Evolutionary conservation across 2,888 invertebrate species (phyloP), one percentile per base, ranked within the genome.

Genomic region (Napeogenes sylphis): DNA sequence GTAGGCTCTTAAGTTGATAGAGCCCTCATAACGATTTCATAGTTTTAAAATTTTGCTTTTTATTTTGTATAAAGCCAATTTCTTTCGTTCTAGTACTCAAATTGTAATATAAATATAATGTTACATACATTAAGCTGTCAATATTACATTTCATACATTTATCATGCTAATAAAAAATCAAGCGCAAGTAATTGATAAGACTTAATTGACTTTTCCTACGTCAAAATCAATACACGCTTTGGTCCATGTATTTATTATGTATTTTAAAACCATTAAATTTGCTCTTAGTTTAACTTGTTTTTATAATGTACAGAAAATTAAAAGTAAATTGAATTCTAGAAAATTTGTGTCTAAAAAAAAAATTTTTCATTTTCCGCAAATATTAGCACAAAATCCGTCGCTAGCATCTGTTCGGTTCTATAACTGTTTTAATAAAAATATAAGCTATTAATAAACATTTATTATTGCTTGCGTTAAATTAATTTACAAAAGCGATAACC

Each of bases 401-500:
- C 35, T 35, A 35, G 35, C 35, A 35, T 35, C 35, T 35, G 35
- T 35, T 35, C 35, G 6, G 35, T 35, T 35, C 4, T 5, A 35
- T 2, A 2, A 35, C 4, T 35, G 35, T 35, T 35, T 35, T 35
- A 35, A 2, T 35, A 35, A 35, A 35, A 35, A 35, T 35, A 6
- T 35, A 35, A 35, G 35, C 35, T 35, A 35, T 5, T 35, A 35
- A 35, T 35, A 35, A 35, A 59, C 56, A 56, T 14, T 51, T 38
- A 56, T 80, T 68, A 72, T 70, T 67, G 72, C 68, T 75, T 64
- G 76, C 79, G 78, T 78, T 78, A 80, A 80, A 80, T 80, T 75
- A 78, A 77, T 70, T 73, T 74, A 73, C 75, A 81, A 83, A 77
- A 73, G 67, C 73, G 66, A 75, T 75, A 78, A 73, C 72, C 75